Percentiles rank a stretch among this genome's conserved stretches.
phyloP scores from a whole-genome alignment of 2,797 vertebrate species.

The Ctenopoma kingsleyae region DNA sequence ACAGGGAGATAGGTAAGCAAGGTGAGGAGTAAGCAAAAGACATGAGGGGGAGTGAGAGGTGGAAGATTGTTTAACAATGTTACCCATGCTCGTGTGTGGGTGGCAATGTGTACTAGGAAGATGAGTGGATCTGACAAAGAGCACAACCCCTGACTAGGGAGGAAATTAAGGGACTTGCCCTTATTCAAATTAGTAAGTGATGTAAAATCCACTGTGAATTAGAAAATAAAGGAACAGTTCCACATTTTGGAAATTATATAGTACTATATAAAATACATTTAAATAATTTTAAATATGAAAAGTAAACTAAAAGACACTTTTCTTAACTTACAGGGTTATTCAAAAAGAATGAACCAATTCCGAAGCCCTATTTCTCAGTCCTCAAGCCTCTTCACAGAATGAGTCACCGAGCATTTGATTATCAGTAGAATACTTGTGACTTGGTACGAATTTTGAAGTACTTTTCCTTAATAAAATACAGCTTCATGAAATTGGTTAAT shows the following conservation, averaged over 20 bases:
- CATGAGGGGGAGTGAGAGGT: not conserved
- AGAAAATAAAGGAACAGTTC: not conserved
- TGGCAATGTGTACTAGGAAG: constrained; percentile 15
- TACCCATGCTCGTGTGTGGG: constrained; percentile 5
- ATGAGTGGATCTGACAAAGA: not conserved
- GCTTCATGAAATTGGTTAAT: no score
- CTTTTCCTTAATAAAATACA: no score
- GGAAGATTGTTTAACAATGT: constrained; percentile 24
- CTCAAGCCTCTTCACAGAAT: no score
- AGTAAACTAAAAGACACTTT: not conserved
- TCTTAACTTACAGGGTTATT: not conserved
- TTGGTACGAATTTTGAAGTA: no score
- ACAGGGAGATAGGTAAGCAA: constrained; percentile 8
- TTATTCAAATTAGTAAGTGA: not conserved
- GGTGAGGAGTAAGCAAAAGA: constrained; percentile 15
- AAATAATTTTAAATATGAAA: not conserved
- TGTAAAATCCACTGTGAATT: not conserved
- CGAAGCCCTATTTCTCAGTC: no score
- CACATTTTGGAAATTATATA: not conserved
- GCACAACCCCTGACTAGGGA: not conserved
- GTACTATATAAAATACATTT: not conserved
- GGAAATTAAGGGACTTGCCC: not conserved
- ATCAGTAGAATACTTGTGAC: no score
- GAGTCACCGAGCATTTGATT: no score
- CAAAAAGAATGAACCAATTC: no score